phyloP scores from a whole-genome alignment of 2,113 vertebrate species.

The Nanger granti region DNA sequence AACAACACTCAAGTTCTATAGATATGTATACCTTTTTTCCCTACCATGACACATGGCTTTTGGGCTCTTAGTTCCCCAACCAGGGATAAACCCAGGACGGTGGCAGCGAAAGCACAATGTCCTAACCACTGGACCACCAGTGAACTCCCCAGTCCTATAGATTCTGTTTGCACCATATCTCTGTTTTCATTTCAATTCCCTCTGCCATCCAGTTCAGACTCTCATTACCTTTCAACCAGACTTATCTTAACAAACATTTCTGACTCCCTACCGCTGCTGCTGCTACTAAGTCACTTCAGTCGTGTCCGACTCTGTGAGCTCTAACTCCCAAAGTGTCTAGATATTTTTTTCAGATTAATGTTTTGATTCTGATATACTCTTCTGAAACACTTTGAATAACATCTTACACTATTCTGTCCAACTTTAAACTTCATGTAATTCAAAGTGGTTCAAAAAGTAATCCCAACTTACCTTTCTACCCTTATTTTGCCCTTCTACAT shows the following conservation, averaged over 20 bases:
- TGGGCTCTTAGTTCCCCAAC: background rate
- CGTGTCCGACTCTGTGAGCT: too few species aligned
- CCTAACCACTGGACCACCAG: background rate
- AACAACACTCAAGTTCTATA: background rate
- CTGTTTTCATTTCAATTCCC: background rate
- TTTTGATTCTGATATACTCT: background rate
- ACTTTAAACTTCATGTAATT: background rate
- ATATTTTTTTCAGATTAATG: background rate
- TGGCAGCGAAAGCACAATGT: fast-evolving
- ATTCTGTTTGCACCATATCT: background rate
- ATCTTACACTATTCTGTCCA: background rate
- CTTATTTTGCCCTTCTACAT: background rate
- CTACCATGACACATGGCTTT: background rate
- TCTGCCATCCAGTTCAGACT: background rate
- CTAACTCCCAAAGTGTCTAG: background rate
- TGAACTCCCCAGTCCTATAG: background rate
- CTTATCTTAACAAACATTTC: background rate
- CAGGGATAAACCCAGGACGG: background rate
- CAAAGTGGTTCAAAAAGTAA: background rate
- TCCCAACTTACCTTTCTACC: background rate
- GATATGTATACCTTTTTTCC: background rate
- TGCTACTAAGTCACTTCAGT: too few species aligned
- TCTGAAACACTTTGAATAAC: background rate
- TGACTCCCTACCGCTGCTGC: background rate
- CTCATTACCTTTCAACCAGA: background rate